These are phyloP conservation scores for Prorops nasuta DNA, from an alignment of 1,140 invertebrate species.

Conservation along the genomic window DNA sequence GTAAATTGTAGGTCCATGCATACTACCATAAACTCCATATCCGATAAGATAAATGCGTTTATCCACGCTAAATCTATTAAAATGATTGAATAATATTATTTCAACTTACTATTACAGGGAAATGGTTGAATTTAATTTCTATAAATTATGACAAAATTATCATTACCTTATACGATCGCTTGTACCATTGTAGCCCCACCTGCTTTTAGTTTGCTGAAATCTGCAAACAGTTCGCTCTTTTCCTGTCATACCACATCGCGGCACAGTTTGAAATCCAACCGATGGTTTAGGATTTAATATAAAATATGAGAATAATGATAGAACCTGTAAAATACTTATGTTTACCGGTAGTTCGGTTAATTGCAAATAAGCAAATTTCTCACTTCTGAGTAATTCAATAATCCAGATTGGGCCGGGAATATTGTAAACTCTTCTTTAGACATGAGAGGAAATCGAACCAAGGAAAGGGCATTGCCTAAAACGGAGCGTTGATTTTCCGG, in stretches of 20 bases:
- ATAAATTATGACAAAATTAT: neutral
- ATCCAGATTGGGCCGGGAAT: conserved; percentile 73
- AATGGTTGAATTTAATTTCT: conserved; percentile 3
- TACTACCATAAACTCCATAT: conserved; percentile 86
- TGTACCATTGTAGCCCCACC: conserved; percentile 87
- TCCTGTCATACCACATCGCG: conserved; percentile 79
- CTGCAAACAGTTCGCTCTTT: conserved; percentile 80
- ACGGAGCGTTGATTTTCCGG: conserved; percentile 71
- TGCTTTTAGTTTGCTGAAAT: conserved; percentile 77
- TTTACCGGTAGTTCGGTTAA: no score
- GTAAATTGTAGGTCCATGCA: conserved; percentile 81
- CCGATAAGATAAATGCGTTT: conserved; percentile 82
- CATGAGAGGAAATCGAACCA: conserved; percentile 86
- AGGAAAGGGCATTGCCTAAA: conserved; percentile 66
- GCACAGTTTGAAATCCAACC: conserved; percentile 71
- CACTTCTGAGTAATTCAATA: conserved; percentile 73
- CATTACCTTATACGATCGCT: conserved; percentile 78
- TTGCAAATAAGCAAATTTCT: neutral
- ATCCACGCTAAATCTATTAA: conserved; percentile 78
- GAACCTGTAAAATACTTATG: conserved; percentile 48
- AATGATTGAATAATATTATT: conserved; percentile 12
- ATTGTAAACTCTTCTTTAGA: conserved; percentile 84
- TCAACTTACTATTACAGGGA: neutral
- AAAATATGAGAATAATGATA: conserved; percentile 81
- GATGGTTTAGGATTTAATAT: conserved; percentile 75